These are phyloP conservation scores for Folsomia manolachei DNA, from an alignment of 2,888 invertebrate genomes.

Conservation along the genomic window DNA sequence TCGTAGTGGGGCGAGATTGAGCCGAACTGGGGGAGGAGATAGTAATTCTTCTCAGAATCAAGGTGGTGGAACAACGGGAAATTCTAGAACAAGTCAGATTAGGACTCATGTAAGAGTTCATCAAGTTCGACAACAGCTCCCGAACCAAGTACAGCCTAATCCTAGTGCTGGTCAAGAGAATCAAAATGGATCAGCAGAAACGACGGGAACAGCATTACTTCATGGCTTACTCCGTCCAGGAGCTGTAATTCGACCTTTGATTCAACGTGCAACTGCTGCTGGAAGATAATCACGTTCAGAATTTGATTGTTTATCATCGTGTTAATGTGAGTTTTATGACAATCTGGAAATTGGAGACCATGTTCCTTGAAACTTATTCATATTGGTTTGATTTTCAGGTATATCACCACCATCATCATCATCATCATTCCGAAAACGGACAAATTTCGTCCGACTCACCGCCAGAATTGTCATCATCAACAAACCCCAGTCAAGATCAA, in stretches of 20 bases:
- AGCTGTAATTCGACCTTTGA: slow-evolving; percentile 3
- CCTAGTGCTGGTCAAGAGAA: not conserved
- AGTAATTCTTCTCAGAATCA: not conserved
- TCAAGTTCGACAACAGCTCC: not conserved
- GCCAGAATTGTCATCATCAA: not conserved
- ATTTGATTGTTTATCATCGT: slow-evolving; percentile 46
- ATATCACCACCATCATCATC: slow-evolving; percentile 16
- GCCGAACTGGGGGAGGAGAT: not conserved
- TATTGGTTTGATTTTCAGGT: too few species aligned
- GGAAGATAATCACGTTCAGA: slow-evolving; percentile 13
- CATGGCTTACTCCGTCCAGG: slow-evolving; percentile 1
- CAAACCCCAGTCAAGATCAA: not conserved
- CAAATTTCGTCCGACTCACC: not conserved
- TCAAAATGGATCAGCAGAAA: too few species aligned
- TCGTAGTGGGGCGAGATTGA: not conserved
- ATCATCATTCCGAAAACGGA: slow-evolving; percentile 8
- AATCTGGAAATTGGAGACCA: too few species aligned
- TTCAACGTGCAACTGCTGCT: not conserved
- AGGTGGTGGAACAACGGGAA: not conserved
- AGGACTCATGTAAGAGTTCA: slow-evolving; percentile 16
- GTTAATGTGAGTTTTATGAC: slow-evolving; percentile 34
- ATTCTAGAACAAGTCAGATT: slow-evolving; percentile 18
- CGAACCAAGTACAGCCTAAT: too few species aligned
- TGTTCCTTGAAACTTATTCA: too few species aligned
- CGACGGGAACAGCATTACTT: not conserved